Percentiles rank a stretch among this genome's conserved stretches.
Conservation (phyloP, 2,888 invertebrate species). For the Fragum sueziense region DNA sequence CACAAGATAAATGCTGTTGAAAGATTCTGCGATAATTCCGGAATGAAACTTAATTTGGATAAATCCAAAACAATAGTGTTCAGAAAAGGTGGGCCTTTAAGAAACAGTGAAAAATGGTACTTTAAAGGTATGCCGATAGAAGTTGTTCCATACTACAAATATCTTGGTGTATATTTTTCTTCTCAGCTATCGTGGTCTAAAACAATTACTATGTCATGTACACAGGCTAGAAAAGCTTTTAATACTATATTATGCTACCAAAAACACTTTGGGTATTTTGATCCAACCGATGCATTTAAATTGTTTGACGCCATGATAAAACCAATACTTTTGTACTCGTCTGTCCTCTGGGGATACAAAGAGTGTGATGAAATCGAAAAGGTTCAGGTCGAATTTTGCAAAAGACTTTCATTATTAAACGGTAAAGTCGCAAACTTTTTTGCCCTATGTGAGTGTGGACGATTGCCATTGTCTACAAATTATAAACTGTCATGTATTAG, state of each 20-base stretch:
- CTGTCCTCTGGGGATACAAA: not conserved
- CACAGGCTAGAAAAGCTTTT: not conserved
- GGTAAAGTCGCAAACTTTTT: constrained; percentile 23
- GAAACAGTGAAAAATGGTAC: not conserved
- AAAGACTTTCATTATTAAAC: constrained; percentile 17
- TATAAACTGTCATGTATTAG: constrained; percentile 22
- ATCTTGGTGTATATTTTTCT: not conserved
- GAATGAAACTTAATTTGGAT: too few relatives aligned
- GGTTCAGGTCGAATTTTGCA: constrained; percentile 38
- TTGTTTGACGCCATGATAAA: constrained; percentile 3
- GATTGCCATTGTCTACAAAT: constrained; percentile 7
- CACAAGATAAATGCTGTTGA: not conserved
- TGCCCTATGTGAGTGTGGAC: constrained; percentile 33
- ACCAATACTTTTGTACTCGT: not conserved
- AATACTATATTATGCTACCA: not conserved
- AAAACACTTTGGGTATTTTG: not conserved
- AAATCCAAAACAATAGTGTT: too few relatives aligned
- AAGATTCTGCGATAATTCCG: not conserved
- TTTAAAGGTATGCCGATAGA: not conserved
- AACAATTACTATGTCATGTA: not conserved
- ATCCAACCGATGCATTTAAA: not conserved
- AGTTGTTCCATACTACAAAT: not conserved
- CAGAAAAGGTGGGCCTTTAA: not conserved
- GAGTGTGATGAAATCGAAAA: not conserved
- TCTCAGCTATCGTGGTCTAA: not conserved